Base-by-base conservation (phyloP, 2,797 vertebrate genomes). In the Chiroxiphia lanceolata region DNA sequence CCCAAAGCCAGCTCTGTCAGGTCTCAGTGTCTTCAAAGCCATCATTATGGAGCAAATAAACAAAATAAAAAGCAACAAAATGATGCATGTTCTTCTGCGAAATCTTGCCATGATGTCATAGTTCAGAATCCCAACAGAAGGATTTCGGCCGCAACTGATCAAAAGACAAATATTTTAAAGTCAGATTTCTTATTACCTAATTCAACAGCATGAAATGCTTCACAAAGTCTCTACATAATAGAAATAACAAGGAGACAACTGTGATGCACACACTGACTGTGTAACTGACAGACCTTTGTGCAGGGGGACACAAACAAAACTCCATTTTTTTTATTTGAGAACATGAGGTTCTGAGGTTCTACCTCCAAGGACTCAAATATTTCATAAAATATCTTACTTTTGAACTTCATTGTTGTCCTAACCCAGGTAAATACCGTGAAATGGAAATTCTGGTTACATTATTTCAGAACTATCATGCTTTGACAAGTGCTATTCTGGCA, bases 51-150 rank as follows among this genome's bases (percentile, higher is more conserved):
- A 97, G 91, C 99, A 98, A 90, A 99, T 94, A 76, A 99, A 98
- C 51, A 99, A 97, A 92, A 98, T 97, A 96, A 99, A 97, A 78
- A 98, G 98, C 31, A 98, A 95, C 60, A 99, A 97, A 75, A 98
- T 94, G 96, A 99, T 96, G 95, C 98, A 99, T 29, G 98, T 98
- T 97, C 98, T 99, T 93, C 98, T 98, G 90, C 98, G 98, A 96
- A 99, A 98, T 97, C 99, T 98, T 96, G 98, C 99, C 99, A 99
- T 99, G 97, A 98, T 98, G 98, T 97, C 98, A 98, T 98, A 92
- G 94, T 98, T 98, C 96, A 97, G 97, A 95, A 82, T 97, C 93
- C 91, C 93, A 96, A 89, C 31, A 65, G 82, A 80, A 79, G 92
- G 68, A 86, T 72, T 91, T 97, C 53, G 92, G 75, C 96, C 16